phyloP scores from a whole-genome alignment of 2,113 vertebrate species.

The Lanius ludovicianus region DNA sequence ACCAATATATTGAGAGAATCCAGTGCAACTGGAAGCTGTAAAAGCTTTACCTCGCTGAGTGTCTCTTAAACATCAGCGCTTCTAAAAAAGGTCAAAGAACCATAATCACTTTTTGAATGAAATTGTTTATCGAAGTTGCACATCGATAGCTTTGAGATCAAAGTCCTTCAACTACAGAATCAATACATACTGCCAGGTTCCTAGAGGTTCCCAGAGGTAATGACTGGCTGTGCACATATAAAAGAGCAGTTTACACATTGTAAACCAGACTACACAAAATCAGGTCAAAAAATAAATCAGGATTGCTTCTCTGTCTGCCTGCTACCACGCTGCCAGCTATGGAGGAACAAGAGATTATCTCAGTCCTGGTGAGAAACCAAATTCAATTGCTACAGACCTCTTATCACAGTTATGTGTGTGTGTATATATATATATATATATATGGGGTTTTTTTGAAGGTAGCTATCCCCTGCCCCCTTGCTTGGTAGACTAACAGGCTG shows the following conservation, averaged over 20 bases:
- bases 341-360: background rate
- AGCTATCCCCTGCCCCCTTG: background rate
- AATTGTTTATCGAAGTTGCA: constrained; percentile 19
- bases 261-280: background rate
- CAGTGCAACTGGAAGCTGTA: background rate
- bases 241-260: background rate
- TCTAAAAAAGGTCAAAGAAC: background rate
- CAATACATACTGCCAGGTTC: background rate
- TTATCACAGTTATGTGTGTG: background rate
- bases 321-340: background rate
- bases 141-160: constrained; percentile 5
- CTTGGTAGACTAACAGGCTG: background rate
- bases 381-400: background rate
- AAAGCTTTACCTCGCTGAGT: background rate
- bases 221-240: background rate
- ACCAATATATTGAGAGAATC: background rate
- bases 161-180: constrained; percentile 20
- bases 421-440: too few species aligned
- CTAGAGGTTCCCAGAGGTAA: background rate
- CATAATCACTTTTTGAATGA: background rate
- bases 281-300: background rate
- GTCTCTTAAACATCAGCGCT: background rate
- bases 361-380: background rate
- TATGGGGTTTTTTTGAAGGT: background rate
- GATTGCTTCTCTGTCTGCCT: background rate